A percentile compares a stretch with the other conserved stretches of the same genome.
These are phyloP conservation scores for Parthenolecanium corni DNA, from an alignment of 2,888 invertebrate genomes.

Conservation along the genomic window DNA sequence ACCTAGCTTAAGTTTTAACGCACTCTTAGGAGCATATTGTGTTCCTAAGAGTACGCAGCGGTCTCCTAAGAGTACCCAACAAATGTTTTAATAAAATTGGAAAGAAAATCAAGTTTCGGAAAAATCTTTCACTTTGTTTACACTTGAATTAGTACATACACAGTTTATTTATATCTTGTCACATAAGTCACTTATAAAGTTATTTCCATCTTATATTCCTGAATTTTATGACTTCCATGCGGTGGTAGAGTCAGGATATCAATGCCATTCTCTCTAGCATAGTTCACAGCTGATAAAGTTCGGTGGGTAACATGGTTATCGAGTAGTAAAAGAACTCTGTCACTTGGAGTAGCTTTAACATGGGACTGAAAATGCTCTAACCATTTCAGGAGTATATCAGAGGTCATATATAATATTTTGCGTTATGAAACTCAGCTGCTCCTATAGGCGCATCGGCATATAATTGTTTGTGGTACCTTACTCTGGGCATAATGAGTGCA, in stretches of 20 bases:
- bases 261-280: background rate
- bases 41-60: too few relatives aligned
- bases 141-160: too few relatives aligned
- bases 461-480: background rate
- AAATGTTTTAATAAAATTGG: too few relatives aligned
- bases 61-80: too few relatives aligned
- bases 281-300: background rate
- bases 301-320: background rate
- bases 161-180: too few relatives aligned
- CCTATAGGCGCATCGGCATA: background rate
- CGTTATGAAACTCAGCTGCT: too few relatives aligned
- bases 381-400: background rate
- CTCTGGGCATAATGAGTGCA: background rate
- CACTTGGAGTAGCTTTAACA: background rate
- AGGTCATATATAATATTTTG: background rate
- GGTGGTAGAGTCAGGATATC: background rate
- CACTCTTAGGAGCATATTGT: too few relatives aligned
- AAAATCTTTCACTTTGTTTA: too few relatives aligned
- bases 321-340: background rate
- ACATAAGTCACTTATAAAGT: too few relatives aligned
- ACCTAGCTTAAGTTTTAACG: too few relatives aligned
- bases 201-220: too few relatives aligned
- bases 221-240: background rate
- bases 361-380: background rate
- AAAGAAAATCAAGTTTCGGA: too few relatives aligned